phyloP scores from a whole-genome alignment of 2,113 vertebrate genomes.

The Limnothrissa miodon region DNA sequence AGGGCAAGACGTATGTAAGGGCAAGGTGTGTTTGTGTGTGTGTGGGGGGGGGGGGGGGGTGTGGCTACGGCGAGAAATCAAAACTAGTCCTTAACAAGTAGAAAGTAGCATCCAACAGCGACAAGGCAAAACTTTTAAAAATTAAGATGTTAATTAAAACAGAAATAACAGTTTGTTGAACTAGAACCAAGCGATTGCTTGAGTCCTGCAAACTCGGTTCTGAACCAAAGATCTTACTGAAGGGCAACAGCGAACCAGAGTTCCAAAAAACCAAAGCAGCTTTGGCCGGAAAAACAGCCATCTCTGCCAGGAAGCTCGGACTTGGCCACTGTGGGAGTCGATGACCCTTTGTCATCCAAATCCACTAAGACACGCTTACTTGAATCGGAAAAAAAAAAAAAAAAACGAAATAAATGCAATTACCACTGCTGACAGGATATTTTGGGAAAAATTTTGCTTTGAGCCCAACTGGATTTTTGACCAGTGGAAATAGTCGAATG shows the following conservation, averaged over 20 bases:
- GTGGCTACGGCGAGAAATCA: no score
- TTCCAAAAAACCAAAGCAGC: background rate
- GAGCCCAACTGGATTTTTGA: background rate
- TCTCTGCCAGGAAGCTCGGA: background rate
- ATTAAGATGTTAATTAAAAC: background rate
- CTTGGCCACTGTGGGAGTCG: background rate
- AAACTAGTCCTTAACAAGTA: no score
- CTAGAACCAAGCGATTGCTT: background rate
- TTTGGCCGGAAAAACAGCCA: background rate
- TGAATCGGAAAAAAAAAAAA: background rate
- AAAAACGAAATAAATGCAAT: background rate
- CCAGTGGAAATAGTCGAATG: background rate
- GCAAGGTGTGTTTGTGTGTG: no score
- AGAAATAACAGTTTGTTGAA: background rate
- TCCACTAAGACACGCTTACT: background rate
- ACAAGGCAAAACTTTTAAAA: no score
- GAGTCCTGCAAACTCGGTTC: background rate
- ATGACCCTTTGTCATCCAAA: conserved; percentile 13
- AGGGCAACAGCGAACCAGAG: background rate
- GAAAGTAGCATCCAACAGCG: no score
- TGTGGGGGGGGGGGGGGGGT: no score
- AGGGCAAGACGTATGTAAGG: no score
- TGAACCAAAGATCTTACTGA: background rate
- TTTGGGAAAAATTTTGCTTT: background rate
- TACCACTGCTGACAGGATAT: background rate